phyloP scores from a whole-genome alignment of 2,113 vertebrate species.

The Zosterops japonicus region DNA sequence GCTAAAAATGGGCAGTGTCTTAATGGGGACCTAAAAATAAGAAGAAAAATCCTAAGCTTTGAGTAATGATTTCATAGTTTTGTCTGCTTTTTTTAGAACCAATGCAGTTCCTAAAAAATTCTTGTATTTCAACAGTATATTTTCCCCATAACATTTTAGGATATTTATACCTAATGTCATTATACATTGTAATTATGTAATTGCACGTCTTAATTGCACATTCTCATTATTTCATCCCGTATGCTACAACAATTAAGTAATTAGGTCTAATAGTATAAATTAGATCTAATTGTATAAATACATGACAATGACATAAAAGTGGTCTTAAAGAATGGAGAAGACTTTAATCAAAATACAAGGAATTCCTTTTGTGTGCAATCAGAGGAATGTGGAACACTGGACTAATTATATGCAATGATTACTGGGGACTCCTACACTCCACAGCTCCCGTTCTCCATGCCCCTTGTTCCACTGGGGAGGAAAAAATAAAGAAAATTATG shows the following conservation, averaged over 20 bases:
- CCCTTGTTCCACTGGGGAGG: not conserved
- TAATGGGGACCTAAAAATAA: not conserved
- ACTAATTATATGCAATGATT: not conserved
- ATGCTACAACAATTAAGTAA: conserved; percentile 72
- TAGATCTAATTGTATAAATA: conserved; percentile 66
- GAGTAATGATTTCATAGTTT: not conserved
- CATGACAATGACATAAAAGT: conserved; percentile 64
- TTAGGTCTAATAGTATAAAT: conserved; percentile 72
- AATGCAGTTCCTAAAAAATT: not conserved
- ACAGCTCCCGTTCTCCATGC: fast-evolving
- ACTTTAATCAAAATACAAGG: not conserved
- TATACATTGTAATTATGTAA: conserved; percentile 74
- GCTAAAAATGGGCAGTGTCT: not conserved
- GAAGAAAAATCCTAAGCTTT: not conserved
- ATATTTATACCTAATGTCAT: conserved; percentile 70
- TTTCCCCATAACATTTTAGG: conserved; percentile 60
- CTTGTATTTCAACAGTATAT: conserved; percentile 26
- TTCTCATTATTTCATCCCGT: conserved; percentile 71
- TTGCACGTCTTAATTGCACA: conserved; percentile 67
- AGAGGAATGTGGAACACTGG: not conserved
- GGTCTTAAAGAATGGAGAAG: not conserved
- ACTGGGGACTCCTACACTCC: not conserved
- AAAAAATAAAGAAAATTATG: not conserved
- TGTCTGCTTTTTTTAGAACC: not conserved
- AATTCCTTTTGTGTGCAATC: not conserved